Evolutionary conservation across 2,888 invertebrate genomes (phyloP), one percentile per base, ranked within the genome.

Genomic region (Drosophila maculinotata): DNA sequence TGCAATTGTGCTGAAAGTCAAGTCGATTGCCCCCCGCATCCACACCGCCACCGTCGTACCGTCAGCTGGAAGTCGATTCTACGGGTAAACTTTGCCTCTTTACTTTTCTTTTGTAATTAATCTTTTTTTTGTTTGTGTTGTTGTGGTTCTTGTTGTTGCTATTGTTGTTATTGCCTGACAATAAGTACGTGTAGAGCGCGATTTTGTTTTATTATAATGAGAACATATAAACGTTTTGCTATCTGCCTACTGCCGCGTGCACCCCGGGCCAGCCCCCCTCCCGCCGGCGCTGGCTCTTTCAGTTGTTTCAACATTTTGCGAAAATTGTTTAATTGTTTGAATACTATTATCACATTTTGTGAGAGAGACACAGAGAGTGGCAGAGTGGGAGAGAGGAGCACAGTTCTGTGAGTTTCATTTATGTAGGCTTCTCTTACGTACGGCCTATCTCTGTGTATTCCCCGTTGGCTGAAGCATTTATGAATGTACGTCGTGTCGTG

Each of bases 121-220:
- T 83, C 85, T 87, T 57, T 71, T 62, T 60, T 51, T 20, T 10
- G 12, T 20, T 62, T 10, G 44, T 69, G 23, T 51, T 56, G n/a
- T 31, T 57, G 36, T 42, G 51, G 26, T 49, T 38, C 4, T 41
- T 54, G 14, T 48, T 57, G 9, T 54, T 62, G 42, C 9, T 52
- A 31, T 35, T 57, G 30, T 44, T 65, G 56, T 67, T 73, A 48
- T 69, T 69, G 72, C 53, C 76, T 60, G 76, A 75, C 72, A 73
- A 73, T 75, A 69, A 73, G 72, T 75, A 73, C 65, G 73, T 76
- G 76, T 69, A 76, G 71, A 54, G 67, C 63, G 72, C 73, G 75
- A 81, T 81, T 81, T 81, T 82, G 83, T 79, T 80, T 82, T 85
- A 85, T 86, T 80, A 85, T 79, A 85, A 85, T 85, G 83, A 67